These are phyloP conservation scores for Cataglyphis albicans DNA, from an alignment of 2,888 invertebrate genomes.

Conservation along the genomic window DNA sequence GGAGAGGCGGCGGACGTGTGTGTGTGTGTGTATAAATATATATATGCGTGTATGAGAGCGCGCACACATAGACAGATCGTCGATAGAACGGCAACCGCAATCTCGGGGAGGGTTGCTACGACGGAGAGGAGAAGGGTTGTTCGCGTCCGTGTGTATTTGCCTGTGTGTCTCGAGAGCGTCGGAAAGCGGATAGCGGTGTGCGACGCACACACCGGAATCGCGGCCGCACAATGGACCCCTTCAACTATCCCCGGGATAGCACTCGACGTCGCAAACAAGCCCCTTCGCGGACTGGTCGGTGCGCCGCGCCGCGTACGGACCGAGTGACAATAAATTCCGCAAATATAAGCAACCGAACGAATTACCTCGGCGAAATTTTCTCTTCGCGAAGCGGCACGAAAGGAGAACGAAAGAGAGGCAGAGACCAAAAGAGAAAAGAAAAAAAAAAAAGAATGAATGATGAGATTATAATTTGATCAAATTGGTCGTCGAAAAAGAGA, in stretches of 20 bases:
- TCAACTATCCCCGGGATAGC: slow-evolving; percentile 77
- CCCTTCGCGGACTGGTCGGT: slow-evolving; percentile 73
- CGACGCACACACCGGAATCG: slow-evolving; percentile 72
- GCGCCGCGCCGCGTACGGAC: slow-evolving; percentile 41
- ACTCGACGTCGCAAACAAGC: slow-evolving; percentile 83
- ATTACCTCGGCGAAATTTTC: slow-evolving; percentile 65
- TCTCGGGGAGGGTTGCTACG: slow-evolving; percentile 28
- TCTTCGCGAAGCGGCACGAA: neutral
- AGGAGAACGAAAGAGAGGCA: neutral
- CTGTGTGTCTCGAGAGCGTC: slow-evolving; percentile 67
- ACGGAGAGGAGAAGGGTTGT: slow-evolving; percentile 17
- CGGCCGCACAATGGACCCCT: slow-evolving; percentile 79
- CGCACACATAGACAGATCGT: slow-evolving; percentile 43
- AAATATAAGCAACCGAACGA: slow-evolving; percentile 76
- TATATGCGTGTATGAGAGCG: no score
- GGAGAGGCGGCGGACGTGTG: slow-evolving; percentile 42
- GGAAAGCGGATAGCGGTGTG: slow-evolving; percentile 78
- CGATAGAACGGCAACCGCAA: slow-evolving; percentile 66
- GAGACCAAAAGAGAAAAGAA: neutral
- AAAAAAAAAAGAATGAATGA: neutral
- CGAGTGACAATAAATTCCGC: slow-evolving; percentile 75
- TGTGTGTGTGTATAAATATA: neutral
- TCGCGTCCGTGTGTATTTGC: neutral
- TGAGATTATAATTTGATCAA: neutral
- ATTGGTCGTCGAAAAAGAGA: neutral